A percentile compares a stretch with the other conserved stretches of the same genome.
Conservation (phyloP, 2,888 invertebrate genomes). For the Steinernema carpocapsae region DNA sequence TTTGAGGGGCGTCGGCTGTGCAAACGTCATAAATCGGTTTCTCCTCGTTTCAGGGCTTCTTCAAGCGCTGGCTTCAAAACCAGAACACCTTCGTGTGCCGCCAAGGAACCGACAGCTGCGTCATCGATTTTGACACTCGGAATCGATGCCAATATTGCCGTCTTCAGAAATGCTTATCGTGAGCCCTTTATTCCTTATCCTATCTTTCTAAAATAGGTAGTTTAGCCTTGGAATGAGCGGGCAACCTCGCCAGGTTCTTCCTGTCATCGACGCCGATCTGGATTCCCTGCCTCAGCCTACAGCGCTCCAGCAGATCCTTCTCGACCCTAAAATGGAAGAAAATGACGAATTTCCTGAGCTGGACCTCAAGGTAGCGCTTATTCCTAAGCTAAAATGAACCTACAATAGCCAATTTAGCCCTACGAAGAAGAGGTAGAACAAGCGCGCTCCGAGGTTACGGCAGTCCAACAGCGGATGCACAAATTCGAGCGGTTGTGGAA, state of each 20-base stretch:
- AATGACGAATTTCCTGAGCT: neutral
- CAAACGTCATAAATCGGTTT: neutral
- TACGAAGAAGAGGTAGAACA: neutral
- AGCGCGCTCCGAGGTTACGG: neutral
- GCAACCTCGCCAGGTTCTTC: neutral
- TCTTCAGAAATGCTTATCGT: constrained; percentile 2
- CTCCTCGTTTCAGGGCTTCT: neutral
- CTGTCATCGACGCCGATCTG: neutral
- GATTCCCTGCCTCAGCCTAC: neutral
- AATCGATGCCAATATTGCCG: neutral
- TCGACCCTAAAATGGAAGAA: constrained; percentile 5
- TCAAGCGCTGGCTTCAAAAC: constrained; percentile 1
- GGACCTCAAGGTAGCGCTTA: neutral
- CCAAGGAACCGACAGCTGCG: neutral
- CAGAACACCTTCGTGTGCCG: constrained; percentile 1
- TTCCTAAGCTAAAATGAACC: neutral
- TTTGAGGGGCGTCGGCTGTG: too few relatives aligned
- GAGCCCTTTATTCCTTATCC: neutral
- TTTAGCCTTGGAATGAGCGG: constrained; percentile 5
- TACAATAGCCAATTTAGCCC: neutral
- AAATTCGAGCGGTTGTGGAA: neutral
- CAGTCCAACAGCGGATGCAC: neutral
- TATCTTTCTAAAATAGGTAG: neutral
- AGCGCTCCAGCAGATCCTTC: neutral
- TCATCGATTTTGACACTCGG: neutral